These are phyloP conservation scores for Platycheirus albimanus DNA, from an alignment of 2,888 invertebrate genomes.

Conservation along the genomic window DNA sequence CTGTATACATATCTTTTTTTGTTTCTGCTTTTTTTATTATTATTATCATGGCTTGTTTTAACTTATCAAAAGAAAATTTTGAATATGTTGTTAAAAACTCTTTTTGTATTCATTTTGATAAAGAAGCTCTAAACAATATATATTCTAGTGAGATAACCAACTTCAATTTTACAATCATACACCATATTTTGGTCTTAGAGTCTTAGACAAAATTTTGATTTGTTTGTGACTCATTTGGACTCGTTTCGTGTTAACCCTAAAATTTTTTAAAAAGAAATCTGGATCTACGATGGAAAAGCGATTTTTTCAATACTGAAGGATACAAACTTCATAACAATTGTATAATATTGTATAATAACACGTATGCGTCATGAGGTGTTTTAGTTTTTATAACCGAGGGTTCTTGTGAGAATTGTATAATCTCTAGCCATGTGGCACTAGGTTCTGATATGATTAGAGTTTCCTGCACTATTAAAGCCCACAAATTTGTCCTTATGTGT, in stretches of 20 bases:
- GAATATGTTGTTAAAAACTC: neutral
- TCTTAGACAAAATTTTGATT: slow-evolving; percentile 1
- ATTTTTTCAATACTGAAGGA: neutral
- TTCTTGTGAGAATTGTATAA: no score
- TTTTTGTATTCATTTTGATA: neutral
- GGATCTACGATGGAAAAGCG: no score
- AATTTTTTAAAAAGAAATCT: neutral
- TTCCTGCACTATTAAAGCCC: no score
- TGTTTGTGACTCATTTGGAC: neutral
- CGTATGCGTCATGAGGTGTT: neutral
- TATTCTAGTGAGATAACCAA: neutral
- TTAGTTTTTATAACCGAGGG: neutral
- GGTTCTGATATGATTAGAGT: no score
- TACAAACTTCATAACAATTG: neutral
- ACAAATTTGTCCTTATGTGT: no score
- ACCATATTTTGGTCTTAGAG: neutral
- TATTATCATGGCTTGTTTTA: no score
- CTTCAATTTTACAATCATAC: neutral
- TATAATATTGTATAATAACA: no score
- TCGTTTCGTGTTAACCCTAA: neutral
- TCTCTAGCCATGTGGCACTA: no score
- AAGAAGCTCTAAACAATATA: neutral
- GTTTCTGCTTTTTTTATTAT: no score
- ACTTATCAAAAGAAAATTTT: neutral
- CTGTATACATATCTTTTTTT: no score